Evolutionary conservation across 2,888 invertebrate genomes (phyloP).

Genomic region (Drosophila suboccidentalis): DNA sequence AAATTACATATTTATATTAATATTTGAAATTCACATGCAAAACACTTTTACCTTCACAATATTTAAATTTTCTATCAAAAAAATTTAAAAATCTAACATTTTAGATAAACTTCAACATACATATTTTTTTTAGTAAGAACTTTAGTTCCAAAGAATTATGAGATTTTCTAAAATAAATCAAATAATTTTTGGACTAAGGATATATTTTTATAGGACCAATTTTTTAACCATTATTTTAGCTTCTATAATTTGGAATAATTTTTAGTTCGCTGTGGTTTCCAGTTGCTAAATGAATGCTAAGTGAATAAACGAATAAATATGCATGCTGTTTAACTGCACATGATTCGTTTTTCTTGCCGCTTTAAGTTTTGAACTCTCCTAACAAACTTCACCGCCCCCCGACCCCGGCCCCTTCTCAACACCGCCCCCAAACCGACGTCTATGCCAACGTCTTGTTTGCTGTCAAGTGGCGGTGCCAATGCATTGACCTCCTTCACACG

Average conservation of each 20-base stretch:
- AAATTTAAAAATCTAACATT: background rate
- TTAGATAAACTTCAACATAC: too few species aligned
- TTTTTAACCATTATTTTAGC: too few species aligned
- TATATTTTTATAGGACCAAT: too few species aligned
- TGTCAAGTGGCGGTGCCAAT: slow-evolving; percentile 67
- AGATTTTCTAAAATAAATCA: too few species aligned
- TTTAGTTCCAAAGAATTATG: too few species aligned
- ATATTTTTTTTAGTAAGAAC: too few species aligned
- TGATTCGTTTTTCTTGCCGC: background rate
- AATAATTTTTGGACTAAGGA: too few species aligned
- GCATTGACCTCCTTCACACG: slow-evolving; percentile 74
- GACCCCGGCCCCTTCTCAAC: background rate
- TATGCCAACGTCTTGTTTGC: slow-evolving; percentile 32
- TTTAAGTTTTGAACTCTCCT: slow-evolving; percentile 6
- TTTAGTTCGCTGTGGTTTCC: background rate
- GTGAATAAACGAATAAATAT: background rate
- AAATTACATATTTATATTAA: too few species aligned
- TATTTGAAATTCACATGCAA: too few species aligned
- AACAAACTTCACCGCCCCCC: background rate
- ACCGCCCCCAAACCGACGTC: background rate
- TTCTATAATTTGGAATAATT: too few species aligned
- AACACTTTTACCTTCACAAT: too few species aligned
- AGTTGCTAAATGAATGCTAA: background rate
- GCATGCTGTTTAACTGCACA: background rate
- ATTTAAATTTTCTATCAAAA: too few species aligned